Evolutionary conservation across 1,140 invertebrate species (phyloP), one percentile per base, ranked within the genome.

Genomic region (Pinna nobilis): DNA sequence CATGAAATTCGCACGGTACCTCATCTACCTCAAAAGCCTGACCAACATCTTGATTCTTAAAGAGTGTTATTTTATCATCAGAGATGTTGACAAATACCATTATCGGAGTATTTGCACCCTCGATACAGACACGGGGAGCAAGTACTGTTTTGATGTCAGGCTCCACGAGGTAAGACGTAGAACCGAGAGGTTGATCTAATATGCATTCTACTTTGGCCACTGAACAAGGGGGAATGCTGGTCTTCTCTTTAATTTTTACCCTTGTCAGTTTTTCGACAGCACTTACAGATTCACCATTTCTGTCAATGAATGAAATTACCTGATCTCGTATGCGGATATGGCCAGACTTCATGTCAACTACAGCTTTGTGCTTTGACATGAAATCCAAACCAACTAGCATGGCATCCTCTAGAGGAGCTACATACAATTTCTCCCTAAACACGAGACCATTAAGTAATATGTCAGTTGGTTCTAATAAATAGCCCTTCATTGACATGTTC

Each of bases 341-440:
- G 23, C 37, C 23, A 20, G n/a, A 28, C n/a, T 61, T 61, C 15
- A 61, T 23, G 25, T 61, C 59, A 15, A 61, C 18, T 28, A 61
- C 20, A n/a, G 41, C 59, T 41, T 23, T 35, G 41, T 72, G 39
- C 23, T 25, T 35, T 33, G 37, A 13, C 59, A 61, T 61, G 39
- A 59, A 59, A 20, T 69, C 37, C 11, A 69, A n/a, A 2, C 66
- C 66, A 33, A 69, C 30, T 28, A 69, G 28, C 53, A 69, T 69
- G 0, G 57, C 66, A 59, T 59, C 51, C 23, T 44, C 37, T 30
- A 69, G 41, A 44, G 70, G 70, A 7, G 49, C 70, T 13, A 71
- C 47, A 53, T 64, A 71, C 23, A 71, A 39, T n/a, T 64, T 32
- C 3, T 15, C 39, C 5, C 4, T 30, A 44, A 53, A 65, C 25